Evolutionary conservation across 2,113 vertebrate species (phyloP), one percentile per base, ranked within the genome.

Genomic region (Polypterus senegalus): DNA sequence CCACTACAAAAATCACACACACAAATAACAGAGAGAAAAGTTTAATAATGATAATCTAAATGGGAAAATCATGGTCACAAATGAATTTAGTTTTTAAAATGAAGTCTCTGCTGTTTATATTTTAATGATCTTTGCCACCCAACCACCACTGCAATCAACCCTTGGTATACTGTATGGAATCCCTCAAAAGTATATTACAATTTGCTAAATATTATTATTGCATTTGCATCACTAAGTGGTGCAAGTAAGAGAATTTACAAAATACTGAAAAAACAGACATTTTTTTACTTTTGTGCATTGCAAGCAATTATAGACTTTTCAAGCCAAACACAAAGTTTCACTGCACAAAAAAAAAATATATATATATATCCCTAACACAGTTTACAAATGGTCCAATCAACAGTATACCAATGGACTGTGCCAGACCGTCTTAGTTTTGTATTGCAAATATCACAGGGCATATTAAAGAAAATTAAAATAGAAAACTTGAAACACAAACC

Each of bases 1-100:
- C 88, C 92, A 95, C 91, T 97, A 97, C 83, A 92, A 96, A 97
- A 94, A 94, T 92, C 91, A 94, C 92, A 97, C 92, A 97, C 86
- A 91, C 92, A 98, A 92, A 97, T 96, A 91, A 96, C 92, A 98
- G 87, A 98, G 91, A 97, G 84, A 93, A 91, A 90, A 87, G 86
- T 96, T 94, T 92, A 95, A 90, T 86, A 87, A 85, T 90, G 84
- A 88, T 89, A 83, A 80, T 85, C 89, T 92, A 82, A 75, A 74
- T 76, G 75, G 70, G 65, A 74, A 80, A 71, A 80, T 71, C 79
- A 80, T 69, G 75, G 75, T 79, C 76, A 83, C 71, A 83, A 74
- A 82, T 80, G 65, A 72, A 77, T 65, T 76, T 76, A 71, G 59
- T 72, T 64, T 67, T 70, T 49, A 49, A n/a, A 43, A 55, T 61